Percentiles rank a stretch among this genome's conserved stretches.
phyloP scores from a whole-genome alignment of 2,888 invertebrate genomes.

The Trichogramma evanescens region DNA sequence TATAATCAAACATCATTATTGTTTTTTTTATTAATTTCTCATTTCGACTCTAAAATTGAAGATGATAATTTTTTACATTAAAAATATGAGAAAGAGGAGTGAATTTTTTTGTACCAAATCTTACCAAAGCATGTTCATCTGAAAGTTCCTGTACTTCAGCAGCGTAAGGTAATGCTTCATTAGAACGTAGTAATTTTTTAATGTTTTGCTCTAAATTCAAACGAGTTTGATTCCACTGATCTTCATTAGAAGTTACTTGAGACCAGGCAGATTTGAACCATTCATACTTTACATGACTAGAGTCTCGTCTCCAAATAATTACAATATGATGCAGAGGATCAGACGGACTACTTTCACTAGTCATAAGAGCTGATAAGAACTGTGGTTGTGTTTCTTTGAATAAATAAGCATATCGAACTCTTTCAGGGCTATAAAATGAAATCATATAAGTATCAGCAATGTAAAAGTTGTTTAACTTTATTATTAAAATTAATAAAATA shows the following conservation, averaged over 20 bases:
- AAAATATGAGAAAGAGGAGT: too few species aligned
- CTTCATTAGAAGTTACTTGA: constrained; percentile 48
- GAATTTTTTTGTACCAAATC: neutral
- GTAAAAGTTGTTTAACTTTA: constrained; percentile 2
- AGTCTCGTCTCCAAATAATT: constrained; percentile 83
- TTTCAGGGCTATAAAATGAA: constrained; percentile 36
- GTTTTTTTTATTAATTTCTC: constrained; percentile 62
- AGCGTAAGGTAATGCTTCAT: constrained; percentile 71
- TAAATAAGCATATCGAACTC: constrained; percentile 82
- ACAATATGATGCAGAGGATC: constrained; percentile 73
- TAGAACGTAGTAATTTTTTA: constrained; percentile 62
- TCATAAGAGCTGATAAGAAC: constrained; percentile 70
- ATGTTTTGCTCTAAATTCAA: constrained; percentile 66
- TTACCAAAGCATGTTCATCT: constrained; percentile 53
- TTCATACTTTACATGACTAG: constrained; percentile 81
- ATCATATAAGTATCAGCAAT: neutral
- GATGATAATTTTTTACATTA: neutral
- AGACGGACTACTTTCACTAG: constrained; percentile 54
- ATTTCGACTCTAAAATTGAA: constrained; percentile 52
- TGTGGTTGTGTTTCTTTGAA: constrained; percentile 77
- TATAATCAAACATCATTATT: constrained; percentile 62
- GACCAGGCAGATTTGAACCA: constrained; percentile 72
- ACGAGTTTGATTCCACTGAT: constrained; percentile 64
- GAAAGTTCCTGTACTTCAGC: constrained; percentile 58
- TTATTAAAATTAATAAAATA: constrained; percentile 24